Conservation (phyloP, 1,140 invertebrate genomes). For the Drosophila repletoides region DNA sequence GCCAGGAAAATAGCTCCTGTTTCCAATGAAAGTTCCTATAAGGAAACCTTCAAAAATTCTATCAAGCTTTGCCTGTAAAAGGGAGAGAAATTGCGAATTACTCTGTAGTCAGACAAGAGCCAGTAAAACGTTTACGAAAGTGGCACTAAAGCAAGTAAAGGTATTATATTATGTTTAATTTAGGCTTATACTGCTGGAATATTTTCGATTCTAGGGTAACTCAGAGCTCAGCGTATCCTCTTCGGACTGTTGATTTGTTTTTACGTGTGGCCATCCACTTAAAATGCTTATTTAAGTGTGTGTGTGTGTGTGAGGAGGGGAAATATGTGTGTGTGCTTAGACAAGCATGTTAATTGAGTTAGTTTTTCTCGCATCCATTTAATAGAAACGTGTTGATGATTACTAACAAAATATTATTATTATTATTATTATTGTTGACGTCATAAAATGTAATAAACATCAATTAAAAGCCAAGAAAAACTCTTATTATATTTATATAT, state of each 20-base stretch:
- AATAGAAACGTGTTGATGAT: conserved; percentile 48
- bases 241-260: background rate
- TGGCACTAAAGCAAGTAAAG: no score
- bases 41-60: no score
- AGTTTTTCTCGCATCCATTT: conserved; percentile 44
- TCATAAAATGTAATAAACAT: conserved; percentile 61
- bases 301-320: background rate
- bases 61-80: no score
- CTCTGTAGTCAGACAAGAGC: no score
- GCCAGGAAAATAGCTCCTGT: no score
- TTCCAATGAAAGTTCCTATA: no score
- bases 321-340: conserved; percentile 32
- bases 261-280: conserved; percentile 18
- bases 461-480: conserved; percentile 8
- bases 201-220: conserved; percentile 9
- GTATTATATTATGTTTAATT: no score
- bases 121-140: no score
- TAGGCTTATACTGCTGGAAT: no score
- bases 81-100: no score
- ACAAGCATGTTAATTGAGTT: conserved; percentile 69
- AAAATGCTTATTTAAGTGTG: conserved; percentile 1
- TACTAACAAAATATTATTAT: conserved; percentile 46
- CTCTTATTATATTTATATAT: background rate
- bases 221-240: background rate
- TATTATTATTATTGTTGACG: conserved; percentile 30